Conservation (phyloP, 2,113 vertebrate genomes). For the Crotalus horridus region DNA sequence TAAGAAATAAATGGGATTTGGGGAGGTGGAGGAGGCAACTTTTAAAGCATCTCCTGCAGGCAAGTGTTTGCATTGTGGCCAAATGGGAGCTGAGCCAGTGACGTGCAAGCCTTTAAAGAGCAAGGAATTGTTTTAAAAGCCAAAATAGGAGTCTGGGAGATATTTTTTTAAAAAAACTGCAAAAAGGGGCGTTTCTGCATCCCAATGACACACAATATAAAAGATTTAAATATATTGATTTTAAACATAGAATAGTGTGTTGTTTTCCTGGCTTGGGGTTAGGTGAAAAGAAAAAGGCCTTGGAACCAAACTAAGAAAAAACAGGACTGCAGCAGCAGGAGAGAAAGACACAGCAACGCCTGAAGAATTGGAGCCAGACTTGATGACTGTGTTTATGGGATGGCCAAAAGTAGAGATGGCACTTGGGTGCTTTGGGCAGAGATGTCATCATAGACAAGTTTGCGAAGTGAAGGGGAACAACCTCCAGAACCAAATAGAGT, state of each 20-base stretch:
- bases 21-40: conserved; percentile 57
- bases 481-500: not conserved
- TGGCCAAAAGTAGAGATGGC: not conserved
- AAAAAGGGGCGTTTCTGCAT: not conserved
- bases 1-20: conserved; percentile 58
- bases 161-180: conserved; percentile 11
- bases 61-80: conserved; percentile 75
- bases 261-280: not conserved
- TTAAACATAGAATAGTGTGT: not conserved
- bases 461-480: not conserved
- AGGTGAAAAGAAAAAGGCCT: not conserved
- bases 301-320: not conserved
- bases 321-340: not conserved
- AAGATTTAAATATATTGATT: conserved; percentile 5
- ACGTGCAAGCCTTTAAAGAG: conserved; percentile 46
- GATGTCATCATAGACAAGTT: not conserved
- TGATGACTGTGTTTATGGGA: not conserved
- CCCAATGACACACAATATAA: not conserved
- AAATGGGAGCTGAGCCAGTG: conserved; percentile 74
- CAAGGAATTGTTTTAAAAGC: conserved; percentile 46
- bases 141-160: conserved; percentile 59
- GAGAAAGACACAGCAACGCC: not conserved
- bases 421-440: not conserved
- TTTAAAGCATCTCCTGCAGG: conserved; percentile 72
- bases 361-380: not conserved